A percentile compares a stretch with the other conserved stretches of the same genome.
Conservation (phyloP, 2,888 invertebrate species). For the Drosophila monieri region DNA sequence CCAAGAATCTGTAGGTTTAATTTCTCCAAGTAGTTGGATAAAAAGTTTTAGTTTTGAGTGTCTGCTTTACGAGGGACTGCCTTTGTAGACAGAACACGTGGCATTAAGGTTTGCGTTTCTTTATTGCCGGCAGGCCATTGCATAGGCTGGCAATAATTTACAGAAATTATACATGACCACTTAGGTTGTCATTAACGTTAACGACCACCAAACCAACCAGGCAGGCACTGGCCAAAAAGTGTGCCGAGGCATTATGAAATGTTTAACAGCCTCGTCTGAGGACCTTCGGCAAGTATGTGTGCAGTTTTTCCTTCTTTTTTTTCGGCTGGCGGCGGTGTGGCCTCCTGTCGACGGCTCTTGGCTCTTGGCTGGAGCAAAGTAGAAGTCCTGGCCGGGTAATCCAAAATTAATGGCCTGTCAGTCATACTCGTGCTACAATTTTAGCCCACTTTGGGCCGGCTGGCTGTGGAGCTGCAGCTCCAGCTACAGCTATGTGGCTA, state of each 20-base stretch:
- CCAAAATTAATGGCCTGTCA: conserved; percentile 79
- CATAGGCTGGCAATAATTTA: conserved; percentile 68
- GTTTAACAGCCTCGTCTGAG: conserved; percentile 63
- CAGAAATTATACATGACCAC: conserved; percentile 77
- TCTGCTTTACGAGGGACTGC: no score
- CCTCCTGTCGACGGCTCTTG: conserved; percentile 42
- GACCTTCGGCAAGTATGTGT: conserved; percentile 52
- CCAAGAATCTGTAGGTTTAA: neutral
- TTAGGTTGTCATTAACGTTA: conserved; percentile 77
- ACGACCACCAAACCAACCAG: conserved; percentile 59
- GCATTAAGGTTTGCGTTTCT: conserved; percentile 7
- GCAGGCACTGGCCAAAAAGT: conserved; percentile 31
- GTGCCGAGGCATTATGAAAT: conserved; percentile 71
- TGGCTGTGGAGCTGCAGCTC: conserved; percentile 26
- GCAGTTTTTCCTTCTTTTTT: conserved; percentile 48
- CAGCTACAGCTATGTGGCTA: conserved; percentile 53
- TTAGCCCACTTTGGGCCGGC: conserved; percentile 64
- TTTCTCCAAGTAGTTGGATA: neutral
- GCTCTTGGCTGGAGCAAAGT: conserved; percentile 26
- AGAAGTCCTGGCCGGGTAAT: conserved; percentile 62
- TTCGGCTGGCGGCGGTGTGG: conserved; percentile 3
- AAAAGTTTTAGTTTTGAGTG: neutral
- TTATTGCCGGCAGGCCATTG: conserved; percentile 53
- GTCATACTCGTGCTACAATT: conserved; percentile 69
- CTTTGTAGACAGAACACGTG: neutral